These are phyloP conservation scores for Unio delphinus DNA, from an alignment of 2,888 invertebrate genomes.

Conservation along the genomic window DNA sequence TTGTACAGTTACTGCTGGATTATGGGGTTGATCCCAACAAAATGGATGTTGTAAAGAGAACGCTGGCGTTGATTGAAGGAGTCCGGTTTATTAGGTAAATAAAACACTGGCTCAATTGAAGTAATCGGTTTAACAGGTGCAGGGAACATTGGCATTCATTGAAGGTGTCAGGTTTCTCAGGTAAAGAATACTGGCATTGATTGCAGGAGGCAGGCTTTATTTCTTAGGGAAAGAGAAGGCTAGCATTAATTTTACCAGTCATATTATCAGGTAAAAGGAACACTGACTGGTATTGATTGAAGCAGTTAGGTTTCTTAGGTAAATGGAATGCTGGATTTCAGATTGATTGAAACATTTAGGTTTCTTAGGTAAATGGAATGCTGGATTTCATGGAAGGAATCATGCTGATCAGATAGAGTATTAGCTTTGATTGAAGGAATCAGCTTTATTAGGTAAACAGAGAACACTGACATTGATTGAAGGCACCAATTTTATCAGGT, in stretches of 20 bases:
- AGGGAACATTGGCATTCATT: too few relatives aligned
- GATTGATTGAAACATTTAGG: background rate
- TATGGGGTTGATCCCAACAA: constrained; percentile 58
- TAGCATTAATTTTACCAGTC: background rate
- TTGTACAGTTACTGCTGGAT: constrained; percentile 57
- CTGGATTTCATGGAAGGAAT: constrained; percentile 12
- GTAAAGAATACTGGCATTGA: background rate
- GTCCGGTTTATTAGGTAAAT: constrained; percentile 55
- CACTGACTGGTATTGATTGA: background rate
- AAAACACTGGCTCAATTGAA: background rate
- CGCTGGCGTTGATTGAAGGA: constrained; percentile 58
- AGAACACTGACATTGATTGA: background rate
- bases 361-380: too few relatives aligned
- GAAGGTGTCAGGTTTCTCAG: constrained; percentile 18
- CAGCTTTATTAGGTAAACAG: background rate
- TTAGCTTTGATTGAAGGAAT: background rate
- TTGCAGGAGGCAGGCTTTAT: background rate
- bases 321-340: background rate
- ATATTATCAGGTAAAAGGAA: too few relatives aligned
- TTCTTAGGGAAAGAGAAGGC: background rate
- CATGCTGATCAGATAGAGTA: constrained; percentile 49
- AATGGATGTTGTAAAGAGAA: constrained; percentile 37
- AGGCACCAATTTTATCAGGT: too few relatives aligned
- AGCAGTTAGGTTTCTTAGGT: background rate
- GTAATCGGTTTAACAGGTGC: too few relatives aligned